A percentile compares a stretch with the other conserved stretches of the same genome.
These are phyloP conservation scores for Larimichthys polyactis DNA, from an alignment of 2,113 vertebrate species.

Conservation along the genomic window DNA sequence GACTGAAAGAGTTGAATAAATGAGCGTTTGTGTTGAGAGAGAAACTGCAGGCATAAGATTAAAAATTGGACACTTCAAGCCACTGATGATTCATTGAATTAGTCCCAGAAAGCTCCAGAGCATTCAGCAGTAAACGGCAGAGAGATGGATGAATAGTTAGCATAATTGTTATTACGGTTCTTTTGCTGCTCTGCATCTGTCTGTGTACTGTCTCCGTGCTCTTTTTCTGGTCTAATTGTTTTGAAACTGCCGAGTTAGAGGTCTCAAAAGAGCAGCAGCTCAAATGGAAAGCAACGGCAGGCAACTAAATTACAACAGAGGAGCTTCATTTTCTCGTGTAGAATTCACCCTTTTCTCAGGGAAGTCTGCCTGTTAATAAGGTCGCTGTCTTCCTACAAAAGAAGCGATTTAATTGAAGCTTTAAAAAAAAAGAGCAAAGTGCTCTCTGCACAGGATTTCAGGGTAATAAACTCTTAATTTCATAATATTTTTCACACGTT, in stretches of 20 bases:
- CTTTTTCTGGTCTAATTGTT: constrained; percentile 48
- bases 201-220: not conserved
- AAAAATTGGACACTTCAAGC: constrained; percentile 42
- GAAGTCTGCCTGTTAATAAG: not conserved
- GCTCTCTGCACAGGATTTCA: not conserved
- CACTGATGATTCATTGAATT: constrained; percentile 56
- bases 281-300: constrained; percentile 3
- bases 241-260: constrained; percentile 31
- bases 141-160: constrained; percentile 54
- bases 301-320: constrained; percentile 25
- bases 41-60: constrained; percentile 24
- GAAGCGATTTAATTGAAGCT: not conserved
- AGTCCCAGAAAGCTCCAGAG: constrained; percentile 39
- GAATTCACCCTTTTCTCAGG: not conserved
- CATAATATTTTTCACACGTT: not conserved
- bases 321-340: not conserved
- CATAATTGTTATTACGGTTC: constrained; percentile 53
- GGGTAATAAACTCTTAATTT: not conserved
- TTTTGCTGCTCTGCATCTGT: constrained; percentile 24
- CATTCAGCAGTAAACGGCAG: constrained; percentile 23
- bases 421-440: not conserved
- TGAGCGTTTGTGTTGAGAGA: not conserved
- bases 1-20: not conserved
- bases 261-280: constrained; percentile 31
- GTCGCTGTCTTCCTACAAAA: not conserved